Conservation (phyloP, 2,888 invertebrate genomes). For the Harpalus rubripes region DNA sequence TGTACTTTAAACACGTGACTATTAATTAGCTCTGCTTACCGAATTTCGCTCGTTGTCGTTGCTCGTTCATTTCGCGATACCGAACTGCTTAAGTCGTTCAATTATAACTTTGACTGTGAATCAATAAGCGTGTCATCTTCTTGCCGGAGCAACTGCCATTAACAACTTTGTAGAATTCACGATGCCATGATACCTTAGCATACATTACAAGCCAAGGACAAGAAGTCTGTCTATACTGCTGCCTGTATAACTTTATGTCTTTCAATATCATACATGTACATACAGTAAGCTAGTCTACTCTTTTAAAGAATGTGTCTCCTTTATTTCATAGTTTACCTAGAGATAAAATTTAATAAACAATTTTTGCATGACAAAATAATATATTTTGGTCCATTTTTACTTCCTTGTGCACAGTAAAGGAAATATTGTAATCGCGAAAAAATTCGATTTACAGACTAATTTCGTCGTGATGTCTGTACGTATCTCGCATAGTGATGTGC, state of each 20-base stretch:
- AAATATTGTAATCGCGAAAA: too few species aligned
- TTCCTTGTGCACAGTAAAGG: too few species aligned
- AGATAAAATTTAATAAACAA: neutral
- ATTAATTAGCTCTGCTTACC: conserved; percentile 63
- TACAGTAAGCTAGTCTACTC: neutral
- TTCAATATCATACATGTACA: neutral
- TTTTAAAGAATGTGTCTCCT: neutral
- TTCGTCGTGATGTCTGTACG: too few species aligned
- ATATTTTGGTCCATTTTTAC: too few species aligned
- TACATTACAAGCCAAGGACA: neutral
- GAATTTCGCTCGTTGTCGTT: conserved; percentile 54
- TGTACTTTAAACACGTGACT: conserved; percentile 61
- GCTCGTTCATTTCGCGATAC: conserved; percentile 52
- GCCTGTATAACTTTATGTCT: neutral
- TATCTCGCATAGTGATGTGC: too few species aligned
- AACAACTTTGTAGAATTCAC: conserved; percentile 47
- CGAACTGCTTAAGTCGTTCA: conserved; percentile 64
- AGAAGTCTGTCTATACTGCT: neutral
- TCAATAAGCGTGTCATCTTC: conserved; percentile 62
- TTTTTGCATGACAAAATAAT: too few species aligned
- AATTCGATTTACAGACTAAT: too few species aligned
- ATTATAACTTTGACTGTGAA: conserved; percentile 65
- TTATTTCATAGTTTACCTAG: neutral
- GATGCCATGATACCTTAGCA: conserved; percentile 20
- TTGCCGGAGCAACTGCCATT: conserved; percentile 10